Evolutionary conservation across 2,797 vertebrate genomes (phyloP).

Genomic region (Sebastes taczanowskii): DNA sequence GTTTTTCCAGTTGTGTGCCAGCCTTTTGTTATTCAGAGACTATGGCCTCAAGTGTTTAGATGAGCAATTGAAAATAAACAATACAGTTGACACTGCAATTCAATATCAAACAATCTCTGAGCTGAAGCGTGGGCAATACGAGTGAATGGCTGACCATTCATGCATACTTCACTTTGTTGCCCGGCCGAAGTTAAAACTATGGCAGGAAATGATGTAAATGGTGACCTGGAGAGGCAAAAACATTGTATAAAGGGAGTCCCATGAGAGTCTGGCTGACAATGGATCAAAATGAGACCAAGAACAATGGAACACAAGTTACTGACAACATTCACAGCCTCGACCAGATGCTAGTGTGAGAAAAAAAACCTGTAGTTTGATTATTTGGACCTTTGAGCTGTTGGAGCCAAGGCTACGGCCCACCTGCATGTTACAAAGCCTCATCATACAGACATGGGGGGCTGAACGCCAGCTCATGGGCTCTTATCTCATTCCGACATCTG

Average conservation of each 20-base stretch:
- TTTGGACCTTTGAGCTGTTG: conserved; percentile 74
- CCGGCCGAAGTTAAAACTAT: conserved; percentile 64
- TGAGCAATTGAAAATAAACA: conserved; percentile 60
- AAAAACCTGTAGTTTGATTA: conserved; percentile 70
- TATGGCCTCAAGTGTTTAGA: conserved; percentile 49
- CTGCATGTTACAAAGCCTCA: conserved; percentile 77
- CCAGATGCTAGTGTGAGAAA: conserved; percentile 81
- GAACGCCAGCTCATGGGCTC: conserved; percentile 64
- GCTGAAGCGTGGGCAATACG: conserved; percentile 24
- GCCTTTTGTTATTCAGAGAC: conserved; percentile 39
- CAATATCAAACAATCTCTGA: conserved; percentile 60
- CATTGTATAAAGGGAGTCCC: conserved; percentile 76
- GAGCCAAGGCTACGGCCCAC: conserved; percentile 81
- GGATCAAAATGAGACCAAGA: conserved; percentile 82
- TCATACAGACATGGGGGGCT: conserved; percentile 66
- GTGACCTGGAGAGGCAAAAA: conserved; percentile 74
- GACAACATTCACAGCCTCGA: conserved; percentile 73
- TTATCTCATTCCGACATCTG: conserved; percentile 87
- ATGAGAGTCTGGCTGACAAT: conserved; percentile 83
- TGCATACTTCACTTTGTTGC: conserved; percentile 70
- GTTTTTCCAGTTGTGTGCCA: conserved; percentile 34
- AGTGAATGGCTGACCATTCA: conserved; percentile 68
- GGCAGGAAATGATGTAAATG: conserved; percentile 83
- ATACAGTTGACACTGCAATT: conserved; percentile 56
- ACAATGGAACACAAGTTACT: conserved; percentile 79